A percentile compares a stretch with the other conserved stretches of the same genome.
Conservation (phyloP, 2,797 vertebrate genomes). For the Echeneis naucrates region DNA sequence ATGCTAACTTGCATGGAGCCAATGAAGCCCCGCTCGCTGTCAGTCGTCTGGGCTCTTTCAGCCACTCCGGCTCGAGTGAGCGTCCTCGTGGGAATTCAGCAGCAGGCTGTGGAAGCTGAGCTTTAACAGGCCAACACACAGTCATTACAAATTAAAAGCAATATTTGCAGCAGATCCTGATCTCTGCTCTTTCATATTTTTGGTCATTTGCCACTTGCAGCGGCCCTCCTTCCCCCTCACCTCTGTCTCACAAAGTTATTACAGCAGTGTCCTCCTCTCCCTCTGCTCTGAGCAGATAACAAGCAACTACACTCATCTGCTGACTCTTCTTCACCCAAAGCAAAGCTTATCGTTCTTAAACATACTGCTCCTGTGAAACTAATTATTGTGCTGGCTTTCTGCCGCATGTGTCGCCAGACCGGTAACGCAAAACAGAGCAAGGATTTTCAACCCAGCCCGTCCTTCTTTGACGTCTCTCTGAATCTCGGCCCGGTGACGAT, state of each 20-base stretch:
- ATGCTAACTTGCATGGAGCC: constrained; percentile 52
- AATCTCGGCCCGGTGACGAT: constrained; percentile 22
- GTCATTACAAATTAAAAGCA: constrained; percentile 28
- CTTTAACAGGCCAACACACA: constrained; percentile 26
- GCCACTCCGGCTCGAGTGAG: not conserved
- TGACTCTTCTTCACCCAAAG: constrained; percentile 73
- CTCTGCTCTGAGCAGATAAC: constrained; percentile 75
- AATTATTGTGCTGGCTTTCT: constrained; percentile 70
- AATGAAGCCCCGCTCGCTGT: constrained; percentile 16
- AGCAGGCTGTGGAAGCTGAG: constrained; percentile 28
- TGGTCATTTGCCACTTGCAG: constrained; percentile 33
- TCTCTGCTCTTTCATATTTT: constrained; percentile 48
- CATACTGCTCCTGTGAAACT: constrained; percentile 73
- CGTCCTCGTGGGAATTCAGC: constrained; percentile 17
- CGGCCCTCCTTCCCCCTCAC: constrained; percentile 19
- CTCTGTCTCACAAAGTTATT: constrained; percentile 68
- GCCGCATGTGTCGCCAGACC: constrained; percentile 50
- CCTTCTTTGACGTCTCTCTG: constrained; percentile 25
- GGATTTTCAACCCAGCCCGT: constrained; percentile 27
- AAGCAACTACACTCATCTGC: constrained; percentile 66
- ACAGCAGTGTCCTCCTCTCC: constrained; percentile 47
- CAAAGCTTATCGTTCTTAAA: constrained; percentile 76
- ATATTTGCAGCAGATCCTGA: constrained; percentile 38
- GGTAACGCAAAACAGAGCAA: constrained; percentile 15
- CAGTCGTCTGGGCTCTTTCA: constrained; percentile 1